These are phyloP conservation scores for Cordilura impudica DNA, from an alignment of 2,888 invertebrate species.

Conservation along the genomic window DNA sequence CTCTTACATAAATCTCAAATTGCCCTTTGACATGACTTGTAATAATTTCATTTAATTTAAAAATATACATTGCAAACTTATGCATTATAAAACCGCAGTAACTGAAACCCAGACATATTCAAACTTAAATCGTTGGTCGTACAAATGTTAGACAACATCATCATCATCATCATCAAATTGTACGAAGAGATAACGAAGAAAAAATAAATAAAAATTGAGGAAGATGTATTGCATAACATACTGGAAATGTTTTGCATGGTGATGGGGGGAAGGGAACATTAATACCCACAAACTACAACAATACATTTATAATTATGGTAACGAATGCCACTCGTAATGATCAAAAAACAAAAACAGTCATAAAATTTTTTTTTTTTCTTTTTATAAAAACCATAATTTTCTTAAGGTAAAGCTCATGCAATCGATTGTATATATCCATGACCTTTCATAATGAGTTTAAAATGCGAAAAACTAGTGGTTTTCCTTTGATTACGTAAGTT, in stretches of 20 bases:
- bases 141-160: neutral
- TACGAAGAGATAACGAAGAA: neutral
- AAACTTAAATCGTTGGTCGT: neutral
- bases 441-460: neutral
- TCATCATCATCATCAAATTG: neutral
- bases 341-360: neutral
- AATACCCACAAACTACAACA: neutral
- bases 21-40: constrained; percentile 62
- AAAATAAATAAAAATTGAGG: constrained; percentile 43
- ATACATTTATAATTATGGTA: neutral
- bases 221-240: constrained; percentile 53
- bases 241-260: constrained; percentile 32
- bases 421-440: neutral
- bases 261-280: constrained; percentile 38
- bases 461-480: neutral
- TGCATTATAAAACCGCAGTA: constrained; percentile 35
- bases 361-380: neutral
- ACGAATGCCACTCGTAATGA: neutral
- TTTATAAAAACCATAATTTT: neutral
- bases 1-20: constrained; percentile 47
- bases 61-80: constrained; percentile 33
- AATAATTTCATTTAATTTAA: constrained; percentile 51
- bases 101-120: neutral
- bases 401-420: neutral
- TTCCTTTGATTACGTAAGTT: neutral